These are phyloP conservation scores for Pseudomyrmex gracilis DNA, from an alignment of 1,140 invertebrate species.

Conservation along the genomic window DNA sequence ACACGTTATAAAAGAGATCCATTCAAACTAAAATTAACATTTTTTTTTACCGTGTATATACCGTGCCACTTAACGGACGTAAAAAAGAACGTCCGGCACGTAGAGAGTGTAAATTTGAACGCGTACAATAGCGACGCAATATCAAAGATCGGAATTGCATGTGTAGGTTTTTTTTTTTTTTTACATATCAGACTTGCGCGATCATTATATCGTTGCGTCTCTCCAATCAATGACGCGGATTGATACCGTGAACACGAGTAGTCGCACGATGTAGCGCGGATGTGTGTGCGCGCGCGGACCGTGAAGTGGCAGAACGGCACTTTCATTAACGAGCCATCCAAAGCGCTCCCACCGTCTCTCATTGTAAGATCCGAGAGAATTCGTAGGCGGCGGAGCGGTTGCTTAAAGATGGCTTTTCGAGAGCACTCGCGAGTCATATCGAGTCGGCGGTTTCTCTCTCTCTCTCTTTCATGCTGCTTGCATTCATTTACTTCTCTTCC, in stretches of 20 bases:
- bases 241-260: neutral
- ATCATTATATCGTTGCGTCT: neutral
- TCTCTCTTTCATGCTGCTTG: neutral
- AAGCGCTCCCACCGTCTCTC: neutral
- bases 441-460: neutral
- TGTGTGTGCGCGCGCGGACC: neutral
- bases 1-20: no score
- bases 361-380: conserved; percentile 34
- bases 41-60: no score
- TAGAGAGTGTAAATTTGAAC: no score
- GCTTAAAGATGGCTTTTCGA: conserved; percentile 13
- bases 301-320: neutral
- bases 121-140: no score
- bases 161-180: no score
- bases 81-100: no score
- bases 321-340: conserved; percentile 48
- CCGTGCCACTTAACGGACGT: no score
- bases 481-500: conserved; percentile 29
- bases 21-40: no score
- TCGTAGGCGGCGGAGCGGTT: neutral
- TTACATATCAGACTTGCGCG: no score
- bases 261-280: no score
- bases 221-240: neutral
- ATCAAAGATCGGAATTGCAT: neutral
- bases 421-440: conserved; percentile 21